Evolutionary conservation across 2,797 vertebrate genomes (phyloP), one percentile per base, ranked within the genome.

Genomic region (Odontamblyopus lacepedii): DNA sequence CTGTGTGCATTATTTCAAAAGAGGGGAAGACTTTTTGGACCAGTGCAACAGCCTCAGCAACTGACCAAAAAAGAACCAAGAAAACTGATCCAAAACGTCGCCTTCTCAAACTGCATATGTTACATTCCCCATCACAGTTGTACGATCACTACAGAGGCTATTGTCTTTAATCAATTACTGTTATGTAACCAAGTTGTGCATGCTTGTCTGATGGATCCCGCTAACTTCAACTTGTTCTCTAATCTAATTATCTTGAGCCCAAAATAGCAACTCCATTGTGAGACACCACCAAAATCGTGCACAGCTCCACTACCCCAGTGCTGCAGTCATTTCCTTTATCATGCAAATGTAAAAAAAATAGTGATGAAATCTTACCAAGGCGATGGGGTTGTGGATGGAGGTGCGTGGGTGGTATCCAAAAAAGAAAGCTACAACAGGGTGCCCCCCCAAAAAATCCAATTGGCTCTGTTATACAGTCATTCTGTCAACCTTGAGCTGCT

Each of bases 281-380:
- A 13, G 1, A 18, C 23, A 12, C 13, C 6, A 13, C 41, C 1
- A 53, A 67, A 81, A 65, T 62, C 1, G 18, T 64, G 15, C 12
- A 29, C 9, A 41, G 48, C 19, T 61, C 8, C 32, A 29, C 41
- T 63, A n/a, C 61, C 32, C 26, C 64, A 19, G 18, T 29, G 60
- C 63, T 67, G 72, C 53, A 60, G 50, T 78, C 68, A 76, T 63
- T 66, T 79, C 83, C 74, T 78, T 82, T 68, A 76, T 74, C 62
- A 73, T 71, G 65, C 68, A 76, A 79, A 82, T 72, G 61, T 65
- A 61, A 69, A 55, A 55, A 23, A 0, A 2, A 6, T 27, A 79
- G 70, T 48, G 63, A 66, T 29, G 26, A 61, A 76, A 90, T 91
- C 80, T 63, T 91, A 92, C 91, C 90, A 5, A 85, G 70, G 38